These are phyloP conservation scores for Cremastobaeus sp. DNA, from an alignment of 2,888 invertebrate genomes.

Conservation along the genomic window DNA sequence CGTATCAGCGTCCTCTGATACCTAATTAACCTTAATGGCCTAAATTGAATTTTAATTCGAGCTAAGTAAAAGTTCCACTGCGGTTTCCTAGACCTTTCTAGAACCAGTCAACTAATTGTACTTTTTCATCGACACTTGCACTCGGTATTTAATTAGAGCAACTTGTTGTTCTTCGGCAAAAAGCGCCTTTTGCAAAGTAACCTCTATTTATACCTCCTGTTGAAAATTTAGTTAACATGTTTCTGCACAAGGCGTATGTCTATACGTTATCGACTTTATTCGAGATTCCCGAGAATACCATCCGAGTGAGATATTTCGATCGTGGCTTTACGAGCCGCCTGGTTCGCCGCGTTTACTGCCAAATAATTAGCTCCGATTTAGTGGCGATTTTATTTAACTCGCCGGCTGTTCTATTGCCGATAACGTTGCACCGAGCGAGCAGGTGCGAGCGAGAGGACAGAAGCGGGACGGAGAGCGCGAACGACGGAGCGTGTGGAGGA, in stretches of 20 bases:
- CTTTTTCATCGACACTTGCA: no score
- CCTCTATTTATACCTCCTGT: conserved; percentile 11
- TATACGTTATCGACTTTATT: conserved; percentile 71
- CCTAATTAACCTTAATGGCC: conserved; percentile 47
- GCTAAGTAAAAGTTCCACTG: conserved; percentile 22
- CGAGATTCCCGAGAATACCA: conserved; percentile 67
- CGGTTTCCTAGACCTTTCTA: neutral
- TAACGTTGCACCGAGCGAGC: conserved; percentile 49
- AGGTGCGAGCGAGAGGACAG: conserved; percentile 30
- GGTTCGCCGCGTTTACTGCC: conserved; percentile 71
- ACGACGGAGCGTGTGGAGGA: conserved; percentile 48
- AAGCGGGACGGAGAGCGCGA: conserved; percentile 33
- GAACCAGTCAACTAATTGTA: neutral
- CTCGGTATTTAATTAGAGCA: no score
- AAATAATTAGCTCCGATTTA: conserved; percentile 77
- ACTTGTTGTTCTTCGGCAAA: no score
- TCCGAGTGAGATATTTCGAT: conserved; percentile 71
- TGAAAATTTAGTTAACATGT: conserved; percentile 51
- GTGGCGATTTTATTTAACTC: conserved; percentile 71
- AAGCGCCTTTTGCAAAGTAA: no score
- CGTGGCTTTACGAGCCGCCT: conserved; percentile 70
- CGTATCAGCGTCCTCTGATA: conserved; percentile 17
- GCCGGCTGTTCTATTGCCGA: conserved; percentile 64
- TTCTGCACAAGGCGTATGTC: conserved; percentile 34
- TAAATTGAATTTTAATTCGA: conserved; percentile 39